phyloP scores from a whole-genome alignment of 2,113 vertebrate species.

The Sceloporus tristichus region DNA sequence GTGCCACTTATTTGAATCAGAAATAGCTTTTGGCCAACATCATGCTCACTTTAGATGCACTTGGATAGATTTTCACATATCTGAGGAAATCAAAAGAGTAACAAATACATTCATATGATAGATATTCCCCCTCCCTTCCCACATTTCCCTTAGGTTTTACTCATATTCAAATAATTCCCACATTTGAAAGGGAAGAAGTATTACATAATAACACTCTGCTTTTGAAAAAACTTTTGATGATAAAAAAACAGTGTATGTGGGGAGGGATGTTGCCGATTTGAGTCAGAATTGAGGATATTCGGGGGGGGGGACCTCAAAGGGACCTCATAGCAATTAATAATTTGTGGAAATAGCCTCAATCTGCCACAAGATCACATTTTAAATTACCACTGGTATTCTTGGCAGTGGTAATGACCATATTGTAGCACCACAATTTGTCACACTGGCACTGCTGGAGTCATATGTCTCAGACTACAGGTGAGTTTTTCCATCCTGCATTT shows the following conservation, averaged over 20 bases:
- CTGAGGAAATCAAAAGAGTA: constrained; percentile 29
- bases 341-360: constrained; percentile 22
- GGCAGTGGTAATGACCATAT: constrained; percentile 1
- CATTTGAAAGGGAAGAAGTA: constrained; percentile 31
- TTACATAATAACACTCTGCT: not conserved
- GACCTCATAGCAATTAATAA: not conserved
- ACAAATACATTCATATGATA: constrained; percentile 63
- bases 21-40: not conserved
- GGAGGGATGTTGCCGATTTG: not conserved
- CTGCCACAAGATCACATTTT: constrained; percentile 1
- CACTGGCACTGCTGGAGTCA: not conserved
- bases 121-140: not conserved
- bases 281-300: not conserved
- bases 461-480: not conserved
- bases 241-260: not conserved
- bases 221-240: not conserved
- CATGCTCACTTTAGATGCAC: constrained; percentile 2
- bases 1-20: not conserved
- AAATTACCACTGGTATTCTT: constrained; percentile 38
- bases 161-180: constrained; percentile 43
- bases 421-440: not conserved
- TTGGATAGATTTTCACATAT: constrained; percentile 55
- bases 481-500: constrained; percentile 12
- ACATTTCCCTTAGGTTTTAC: constrained; percentile 5
- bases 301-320: not conserved